These are phyloP conservation scores for Nebria brevicollis DNA, from an alignment of 2,888 invertebrate genomes.

Conservation along the genomic window DNA sequence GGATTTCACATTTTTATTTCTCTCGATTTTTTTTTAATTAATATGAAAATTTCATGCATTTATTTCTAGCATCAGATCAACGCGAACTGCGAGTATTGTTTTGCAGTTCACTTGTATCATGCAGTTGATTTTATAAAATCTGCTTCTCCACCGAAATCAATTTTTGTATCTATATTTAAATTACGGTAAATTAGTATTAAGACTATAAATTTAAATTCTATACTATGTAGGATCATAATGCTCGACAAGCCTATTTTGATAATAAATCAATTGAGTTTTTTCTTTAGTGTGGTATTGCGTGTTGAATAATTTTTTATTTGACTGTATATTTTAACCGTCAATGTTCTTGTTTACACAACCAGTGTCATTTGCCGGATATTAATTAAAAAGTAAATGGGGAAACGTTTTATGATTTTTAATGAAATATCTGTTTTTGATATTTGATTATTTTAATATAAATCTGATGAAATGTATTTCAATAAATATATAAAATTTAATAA, in stretches of 20 bases:
- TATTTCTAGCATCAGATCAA: slow-evolving; percentile 49
- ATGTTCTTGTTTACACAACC: neutral
- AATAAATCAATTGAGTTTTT: too few species aligned
- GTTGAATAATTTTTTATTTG: neutral
- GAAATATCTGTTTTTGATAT: neutral
- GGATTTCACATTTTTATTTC: slow-evolving; percentile 64
- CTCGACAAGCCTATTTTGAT: too few species aligned
- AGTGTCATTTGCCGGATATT: neutral
- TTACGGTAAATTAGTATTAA: too few species aligned
- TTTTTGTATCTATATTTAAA: too few species aligned
- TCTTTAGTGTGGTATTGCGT: neutral
- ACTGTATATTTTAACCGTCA: neutral
- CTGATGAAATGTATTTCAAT: neutral
- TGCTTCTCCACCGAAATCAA: too few species aligned
- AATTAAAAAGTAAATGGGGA: neutral
- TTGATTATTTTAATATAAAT: neutral
- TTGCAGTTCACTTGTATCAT: too few species aligned
- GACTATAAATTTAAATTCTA: too few species aligned
- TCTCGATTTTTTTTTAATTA: slow-evolving; percentile 64
- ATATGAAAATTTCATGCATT: slow-evolving; percentile 62
- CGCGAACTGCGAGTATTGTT: slow-evolving; percentile 4
- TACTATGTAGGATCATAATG: too few species aligned
- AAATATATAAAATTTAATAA: neutral
- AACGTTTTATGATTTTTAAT: neutral
- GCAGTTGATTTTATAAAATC: too few species aligned